phyloP scores from a whole-genome alignment of 2,888 invertebrate genomes.

The Callyntrura sp. region DNA sequence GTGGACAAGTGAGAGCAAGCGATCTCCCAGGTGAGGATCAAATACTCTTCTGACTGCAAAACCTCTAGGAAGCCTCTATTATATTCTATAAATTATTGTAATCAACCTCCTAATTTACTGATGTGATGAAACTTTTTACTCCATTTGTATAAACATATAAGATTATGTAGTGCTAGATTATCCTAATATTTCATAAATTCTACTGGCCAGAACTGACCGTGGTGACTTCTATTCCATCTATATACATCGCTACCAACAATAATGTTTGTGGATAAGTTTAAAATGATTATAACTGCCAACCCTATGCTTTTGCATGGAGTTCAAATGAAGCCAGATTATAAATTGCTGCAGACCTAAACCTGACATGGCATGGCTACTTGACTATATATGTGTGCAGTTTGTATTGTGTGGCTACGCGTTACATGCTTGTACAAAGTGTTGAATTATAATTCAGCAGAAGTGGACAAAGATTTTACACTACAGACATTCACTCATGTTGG shows the following conservation, averaged over 20 bases:
- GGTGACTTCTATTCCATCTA: not conserved
- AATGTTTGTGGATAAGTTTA: too few relatives aligned
- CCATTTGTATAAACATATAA: not conserved
- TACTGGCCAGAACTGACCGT: not conserved
- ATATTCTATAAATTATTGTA: conserved; percentile 69
- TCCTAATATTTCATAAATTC: not conserved
- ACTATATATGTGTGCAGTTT: not conserved
- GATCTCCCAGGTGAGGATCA: conserved; percentile 81
- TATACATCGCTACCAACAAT: too few relatives aligned
- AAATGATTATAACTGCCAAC: too few relatives aligned
- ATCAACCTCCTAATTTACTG: conserved; percentile 54
- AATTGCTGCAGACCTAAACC: not conserved
- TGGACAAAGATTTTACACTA: conserved; percentile 44
- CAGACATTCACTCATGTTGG: not conserved
- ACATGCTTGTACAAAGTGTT: conserved; percentile 3
- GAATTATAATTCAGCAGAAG: not conserved
- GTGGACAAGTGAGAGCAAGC: conserved; percentile 78
- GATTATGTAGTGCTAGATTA: conserved; percentile 12
- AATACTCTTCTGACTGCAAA: conserved; percentile 79
- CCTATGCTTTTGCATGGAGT: not conserved
- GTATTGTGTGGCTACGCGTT: not conserved
- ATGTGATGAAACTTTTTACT: conserved; percentile 24
- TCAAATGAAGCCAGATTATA: not conserved
- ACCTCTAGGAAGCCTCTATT: conserved; percentile 76
- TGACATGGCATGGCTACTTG: not conserved